Evolutionary conservation across 2,113 vertebrate genomes (phyloP), one percentile per base, ranked within the genome.

Genomic region (Hydropotes inermis): DNA sequence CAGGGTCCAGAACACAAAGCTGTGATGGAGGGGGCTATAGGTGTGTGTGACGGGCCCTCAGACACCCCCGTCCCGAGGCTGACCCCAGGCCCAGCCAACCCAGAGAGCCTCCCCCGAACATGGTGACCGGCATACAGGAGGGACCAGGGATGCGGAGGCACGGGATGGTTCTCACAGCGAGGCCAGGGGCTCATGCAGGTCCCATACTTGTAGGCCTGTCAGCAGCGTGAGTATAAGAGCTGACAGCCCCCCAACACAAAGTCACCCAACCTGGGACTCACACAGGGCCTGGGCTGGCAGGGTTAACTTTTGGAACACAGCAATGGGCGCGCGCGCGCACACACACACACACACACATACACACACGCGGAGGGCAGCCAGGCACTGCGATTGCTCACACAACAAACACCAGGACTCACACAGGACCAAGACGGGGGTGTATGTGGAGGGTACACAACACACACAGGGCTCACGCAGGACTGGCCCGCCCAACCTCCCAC

Each of bases 311-410:
- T 14, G 2, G 30, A n/a, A 87, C 78, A 92, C 47, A n/a, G 74
- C 2, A 43, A 52, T 16, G 9, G 54, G 11, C 28, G 0, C 14
- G 0, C 13, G 0, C 15, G 2, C 61, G 9, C 33, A n/a, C 61
- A n/a, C 60, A 61, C 16, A 67, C 61, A 64, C 61, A 64, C 28
- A 60, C 58, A 30, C 58, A 60, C 25, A 30, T 15, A n/a, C 15
- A 19, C 61, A 88, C 30, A 30, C 93, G 25, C 95, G 9, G 6
- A 79, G 50, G 79, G 89, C 55, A 55, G 55, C 10, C 11, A 47
- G 43, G 78, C 52, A 60, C 47, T 36, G 6, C 2, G 39, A 78
- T 50, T n/a, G 84, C 70, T 78, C 36, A 58, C 50, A 11, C 47
- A 52, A 27, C 50, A 83, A 52, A 57, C 87, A n/a, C 2, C 6